A percentile compares a stretch with the other conserved stretches of the same genome.
phyloP scores from a whole-genome alignment of 1,140 invertebrate genomes.

The Pentalonia nigronervosa region DNA sequence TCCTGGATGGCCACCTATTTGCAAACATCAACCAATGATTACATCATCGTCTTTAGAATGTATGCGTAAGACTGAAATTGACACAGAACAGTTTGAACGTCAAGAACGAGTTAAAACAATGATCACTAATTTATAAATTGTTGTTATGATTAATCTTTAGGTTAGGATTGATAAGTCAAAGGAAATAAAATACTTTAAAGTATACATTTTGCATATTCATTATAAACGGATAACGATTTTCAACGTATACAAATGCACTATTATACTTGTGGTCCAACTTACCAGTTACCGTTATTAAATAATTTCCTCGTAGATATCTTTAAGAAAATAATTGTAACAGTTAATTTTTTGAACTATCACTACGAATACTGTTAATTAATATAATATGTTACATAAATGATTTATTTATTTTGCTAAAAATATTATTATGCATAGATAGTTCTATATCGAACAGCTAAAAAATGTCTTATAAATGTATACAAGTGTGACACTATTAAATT shows the following conservation, averaged over 20 bases:
- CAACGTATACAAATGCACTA: background rate
- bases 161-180: background rate
- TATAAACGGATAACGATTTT: background rate
- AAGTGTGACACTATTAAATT: conserved; percentile 16
- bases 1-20: conserved; percentile 53
- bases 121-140: conserved; percentile 26
- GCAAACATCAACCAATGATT: conserved; percentile 53
- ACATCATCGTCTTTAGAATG: conserved; percentile 49
- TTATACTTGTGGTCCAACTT: background rate
- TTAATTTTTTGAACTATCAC: background rate
- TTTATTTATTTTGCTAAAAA: background rate
- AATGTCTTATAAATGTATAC: background rate
- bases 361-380: conserved; percentile 6
- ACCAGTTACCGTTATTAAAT: background rate
- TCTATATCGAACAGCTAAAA: background rate
- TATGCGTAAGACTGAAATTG: conserved; percentile 55
- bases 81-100: conserved; percentile 49
- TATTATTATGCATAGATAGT: background rate
- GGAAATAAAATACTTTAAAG: conserved; percentile 21
- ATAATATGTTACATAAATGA: background rate
- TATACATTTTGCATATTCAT: background rate
- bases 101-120: conserved; percentile 47
- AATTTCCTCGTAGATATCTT: background rate
- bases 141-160: background rate
- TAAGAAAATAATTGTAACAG: background rate